Evolutionary conservation across 2,797 vertebrate genomes (phyloP).

Genomic region (Lacerta viridis): DNA sequence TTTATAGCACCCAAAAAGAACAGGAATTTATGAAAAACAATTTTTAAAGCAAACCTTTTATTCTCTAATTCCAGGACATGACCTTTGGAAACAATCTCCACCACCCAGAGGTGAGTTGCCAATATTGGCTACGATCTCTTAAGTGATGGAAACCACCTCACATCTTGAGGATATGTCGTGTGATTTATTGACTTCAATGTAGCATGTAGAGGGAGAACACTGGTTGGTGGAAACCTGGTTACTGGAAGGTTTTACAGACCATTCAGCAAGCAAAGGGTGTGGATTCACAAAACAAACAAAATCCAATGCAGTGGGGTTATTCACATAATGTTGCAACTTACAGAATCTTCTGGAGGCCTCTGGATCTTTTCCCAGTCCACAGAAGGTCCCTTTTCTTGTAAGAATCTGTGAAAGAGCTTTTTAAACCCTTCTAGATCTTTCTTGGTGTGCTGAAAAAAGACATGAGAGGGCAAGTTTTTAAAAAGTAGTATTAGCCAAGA

Average conservation of each 20-base stretch:
- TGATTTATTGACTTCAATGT: not conserved
- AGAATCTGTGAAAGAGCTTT: slow-evolving; percentile 95
- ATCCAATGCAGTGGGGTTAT: not conserved
- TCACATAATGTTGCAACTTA: slow-evolving; percentile 78
- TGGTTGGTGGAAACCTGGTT: not conserved
- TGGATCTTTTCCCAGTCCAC: slow-evolving; percentile 98
- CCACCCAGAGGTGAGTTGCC: not conserved
- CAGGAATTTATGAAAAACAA: too few species aligned
- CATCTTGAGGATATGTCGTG: not conserved
- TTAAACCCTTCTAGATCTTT: slow-evolving; percentile 96
- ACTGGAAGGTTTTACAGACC: not conserved
- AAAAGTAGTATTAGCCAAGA: not conserved
- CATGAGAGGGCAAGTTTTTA: not conserved
- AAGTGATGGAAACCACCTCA: not conserved
- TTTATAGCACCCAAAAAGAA: too few species aligned
- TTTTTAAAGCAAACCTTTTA: too few species aligned
- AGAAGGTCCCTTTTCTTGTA: slow-evolving; percentile 97
- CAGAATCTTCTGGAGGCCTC: slow-evolving; percentile 96
- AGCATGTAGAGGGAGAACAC: not conserved
- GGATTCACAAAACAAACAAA: not conserved
- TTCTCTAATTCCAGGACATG: not conserved
- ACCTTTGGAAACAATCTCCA: not conserved
- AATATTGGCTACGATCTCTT: not conserved
- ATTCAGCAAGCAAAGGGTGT: not conserved
- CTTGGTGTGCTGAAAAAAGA: slow-evolving; percentile 85